phyloP scores from a whole-genome alignment of 2,888 invertebrate genomes.

The Coenonympha glycerion region DNA sequence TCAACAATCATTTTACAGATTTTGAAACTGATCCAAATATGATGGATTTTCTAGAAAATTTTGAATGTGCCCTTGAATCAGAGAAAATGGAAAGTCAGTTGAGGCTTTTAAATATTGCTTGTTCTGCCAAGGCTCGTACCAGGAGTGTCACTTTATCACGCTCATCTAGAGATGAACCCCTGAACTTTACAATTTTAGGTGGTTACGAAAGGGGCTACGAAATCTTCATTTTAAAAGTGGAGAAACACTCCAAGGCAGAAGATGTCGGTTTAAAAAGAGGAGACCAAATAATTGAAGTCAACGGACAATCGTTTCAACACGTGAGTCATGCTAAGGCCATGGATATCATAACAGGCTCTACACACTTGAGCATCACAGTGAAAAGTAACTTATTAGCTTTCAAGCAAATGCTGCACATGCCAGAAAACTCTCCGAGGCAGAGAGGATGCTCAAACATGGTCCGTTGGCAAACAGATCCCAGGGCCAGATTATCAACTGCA shows the following conservation, averaged over 20 bases:
- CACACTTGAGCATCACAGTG: conserved; percentile 96
- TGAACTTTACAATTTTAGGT: conserved; percentile 95
- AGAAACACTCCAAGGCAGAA: conserved; percentile 94
- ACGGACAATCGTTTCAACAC: conserved; percentile 96
- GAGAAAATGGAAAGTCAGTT: conserved; percentile 91
- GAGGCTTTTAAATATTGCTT: conserved; percentile 94
- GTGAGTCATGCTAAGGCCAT: conserved; percentile 93
- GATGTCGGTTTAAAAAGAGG: conserved; percentile 97
- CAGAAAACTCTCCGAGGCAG: conserved; percentile 87
- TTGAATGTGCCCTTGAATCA: conserved; percentile 88
- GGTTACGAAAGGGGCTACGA: conserved; percentile 95
- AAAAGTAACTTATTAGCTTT: conserved; percentile 96
- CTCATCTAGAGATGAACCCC: conserved; percentile 92
- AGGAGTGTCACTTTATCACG: conserved; percentile 93
- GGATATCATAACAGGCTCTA: conserved; percentile 94
- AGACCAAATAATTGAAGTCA: conserved; percentile 98
- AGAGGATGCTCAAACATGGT: conserved; percentile 81
- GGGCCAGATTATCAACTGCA: conserved; percentile 86
- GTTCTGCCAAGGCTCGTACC: conserved; percentile 96
- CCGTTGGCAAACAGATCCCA: conserved; percentile 80
- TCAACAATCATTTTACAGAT: conserved; percentile 98
- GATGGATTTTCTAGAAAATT: conserved; percentile 96
- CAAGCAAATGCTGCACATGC: conserved; percentile 80
- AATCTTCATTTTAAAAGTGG: conserved; percentile 96
- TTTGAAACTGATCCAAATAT: conserved; percentile 96